Evolutionary conservation across 2,797 vertebrate species (phyloP), one percentile per base, ranked within the genome.

Genomic region (Pseudochaenichthys georgianus): DNA sequence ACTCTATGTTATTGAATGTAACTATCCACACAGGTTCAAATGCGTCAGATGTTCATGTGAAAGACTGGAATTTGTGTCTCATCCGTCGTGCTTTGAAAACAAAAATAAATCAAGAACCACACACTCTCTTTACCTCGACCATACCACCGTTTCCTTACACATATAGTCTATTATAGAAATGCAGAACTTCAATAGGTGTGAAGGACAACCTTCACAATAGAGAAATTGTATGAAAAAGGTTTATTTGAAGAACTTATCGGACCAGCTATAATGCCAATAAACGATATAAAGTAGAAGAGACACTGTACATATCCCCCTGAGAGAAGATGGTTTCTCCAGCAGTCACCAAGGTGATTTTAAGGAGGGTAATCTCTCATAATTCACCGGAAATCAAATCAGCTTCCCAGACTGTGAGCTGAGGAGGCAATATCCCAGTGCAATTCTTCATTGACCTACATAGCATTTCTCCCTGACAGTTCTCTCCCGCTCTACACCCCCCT

Each of bases 371-470:
- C 89, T 91, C 89, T 94, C 90, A 89, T 89, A 89, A 92, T 91
- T 91, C 89, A 91, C 85, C 78, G 88, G 89, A 94, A 94, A 93
- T 91, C 90, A 94, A 94, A 91, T 93, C 93, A 92, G 89, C 87
- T 89, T 90, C 80, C 88, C 89, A 90, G 88, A 85, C 89, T 87
- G 82, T 81, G 90, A 92, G 93, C 87, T 87, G 88, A 90, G 80
- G 79, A 90, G 82, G 90, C 92, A 94, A 92, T 93, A 93, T 93
- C 93, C 92, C 92, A 75, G 85, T 81, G 91, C 87, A 90, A 92
- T 91, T 93, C 89, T 89, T 88, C 90, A 93, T 89, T 94, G 94
- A 94, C 94, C 94, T 92, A 95, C 90, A 94, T 94, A 94, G 84
- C 87, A 75, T 90, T 85, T 91, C 91, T 88, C 85, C 80, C 88